Evolutionary conservation across 1,140 invertebrate genomes (phyloP).

Genomic region (Leptonema lineaticorne): DNA sequence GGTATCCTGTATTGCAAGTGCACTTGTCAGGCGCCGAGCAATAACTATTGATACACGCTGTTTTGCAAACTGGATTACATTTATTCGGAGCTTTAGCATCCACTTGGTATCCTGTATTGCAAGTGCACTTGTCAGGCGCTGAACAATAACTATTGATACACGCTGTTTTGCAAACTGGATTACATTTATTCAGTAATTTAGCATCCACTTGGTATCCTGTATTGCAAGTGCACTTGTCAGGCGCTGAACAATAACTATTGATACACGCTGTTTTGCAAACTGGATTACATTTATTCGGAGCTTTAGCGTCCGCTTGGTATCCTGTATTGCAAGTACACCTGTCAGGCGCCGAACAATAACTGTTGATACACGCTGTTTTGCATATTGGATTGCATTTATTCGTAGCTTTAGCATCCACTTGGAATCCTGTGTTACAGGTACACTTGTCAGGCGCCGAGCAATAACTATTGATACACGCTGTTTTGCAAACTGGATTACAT

Average conservation of each 20-base stretch:
- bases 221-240: slow-evolving; percentile 51
- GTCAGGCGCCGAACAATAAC: slow-evolving; percentile 49
- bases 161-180: slow-evolving; percentile 48
- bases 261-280: slow-evolving; percentile 51
- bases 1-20: slow-evolving; percentile 50
- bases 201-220: slow-evolving; percentile 40
- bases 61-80: slow-evolving; percentile 49
- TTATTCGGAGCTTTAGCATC: not conserved
- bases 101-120: slow-evolving; percentile 39
- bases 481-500: slow-evolving; percentile 48
- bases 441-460: slow-evolving; percentile 55
- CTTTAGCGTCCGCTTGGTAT: slow-evolving; percentile 44
- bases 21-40: slow-evolving; percentile 54
- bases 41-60: slow-evolving; percentile 46
- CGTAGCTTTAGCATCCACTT: slow-evolving; percentile 36
- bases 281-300: not conserved
- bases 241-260: slow-evolving; percentile 54
- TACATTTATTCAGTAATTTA: slow-evolving; percentile 43
- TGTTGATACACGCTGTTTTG: slow-evolving; percentile 43
- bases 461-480: slow-evolving; percentile 46
- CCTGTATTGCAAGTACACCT: slow-evolving; percentile 54
- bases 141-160: slow-evolving; percentile 43
- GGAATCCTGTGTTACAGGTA: slow-evolving; percentile 50
- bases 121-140: slow-evolving; percentile 46
- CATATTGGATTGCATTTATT: slow-evolving; percentile 27